These are phyloP conservation scores for Corythoichthys haematopterus DNA, from an alignment of 2,113 vertebrate species.

Conservation along the genomic window DNA sequence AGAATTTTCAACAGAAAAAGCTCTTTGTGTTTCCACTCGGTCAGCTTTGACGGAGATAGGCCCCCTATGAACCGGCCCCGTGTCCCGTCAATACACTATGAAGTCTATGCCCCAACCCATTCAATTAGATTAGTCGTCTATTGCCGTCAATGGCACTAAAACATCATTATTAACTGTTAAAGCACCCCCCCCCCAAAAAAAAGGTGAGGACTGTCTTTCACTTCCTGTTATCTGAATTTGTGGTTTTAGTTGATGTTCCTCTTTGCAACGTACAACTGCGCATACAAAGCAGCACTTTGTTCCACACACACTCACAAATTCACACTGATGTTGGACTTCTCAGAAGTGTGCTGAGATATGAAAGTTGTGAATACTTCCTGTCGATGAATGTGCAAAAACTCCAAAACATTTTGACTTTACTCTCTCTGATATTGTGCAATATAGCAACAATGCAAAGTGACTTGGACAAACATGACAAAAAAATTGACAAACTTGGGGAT, in stretches of 20 bases:
- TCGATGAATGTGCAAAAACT: constrained; percentile 1
- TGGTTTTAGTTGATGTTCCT: constrained; percentile 69
- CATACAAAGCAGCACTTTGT: constrained; percentile 50
- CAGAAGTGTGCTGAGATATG: constrained; percentile 37
- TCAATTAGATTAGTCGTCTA: too few relatives aligned
- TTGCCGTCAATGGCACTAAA: too few relatives aligned
- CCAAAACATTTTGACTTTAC: background rate
- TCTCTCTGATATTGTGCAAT: background rate
- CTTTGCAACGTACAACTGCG: constrained; percentile 58
- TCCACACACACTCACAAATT: constrained; percentile 11
- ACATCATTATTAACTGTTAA: too few relatives aligned
- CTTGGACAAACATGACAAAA: background rate
- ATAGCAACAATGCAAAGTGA: background rate
- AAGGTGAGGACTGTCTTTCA: constrained; percentile 49
- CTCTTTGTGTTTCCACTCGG: too few relatives aligned
- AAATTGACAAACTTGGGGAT: too few relatives aligned
- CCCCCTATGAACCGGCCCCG: too few relatives aligned
- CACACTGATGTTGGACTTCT: constrained; percentile 41
- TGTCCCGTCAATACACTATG: too few relatives aligned
- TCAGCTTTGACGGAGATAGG: too few relatives aligned
- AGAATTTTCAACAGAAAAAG: too few relatives aligned
- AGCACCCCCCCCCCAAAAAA: too few relatives aligned
- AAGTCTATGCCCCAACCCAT: too few relatives aligned
- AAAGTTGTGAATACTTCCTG: constrained; percentile 31
- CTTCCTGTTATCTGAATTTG: constrained; percentile 73